Evolutionary conservation across 2,797 vertebrate species (phyloP), one percentile per base, ranked within the genome.

Genomic region (Emydoidea blandingii): DNA sequence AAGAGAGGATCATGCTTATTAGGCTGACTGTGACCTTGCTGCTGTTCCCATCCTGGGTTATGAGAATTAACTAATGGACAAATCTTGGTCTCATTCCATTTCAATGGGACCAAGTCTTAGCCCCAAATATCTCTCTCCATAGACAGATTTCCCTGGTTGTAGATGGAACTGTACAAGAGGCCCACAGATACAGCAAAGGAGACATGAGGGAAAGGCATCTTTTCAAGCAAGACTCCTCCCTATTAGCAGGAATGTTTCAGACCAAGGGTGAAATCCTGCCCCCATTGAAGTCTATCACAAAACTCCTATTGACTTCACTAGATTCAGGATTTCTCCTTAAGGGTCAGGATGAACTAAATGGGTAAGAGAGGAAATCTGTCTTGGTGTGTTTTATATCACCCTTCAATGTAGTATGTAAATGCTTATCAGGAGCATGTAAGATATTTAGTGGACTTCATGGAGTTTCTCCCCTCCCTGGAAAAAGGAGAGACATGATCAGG

Each of bases 291-390:
- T 72, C 19, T 72, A 37, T 72, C 80, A 21, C 85, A 88, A 96
- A 96, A 93, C 78, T 93, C 91, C 57, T 21, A 3, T 81, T 78
- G 92, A 85, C 47, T 49, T 74, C 16, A 79, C 59, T 65, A 74
- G 8, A 44, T 85, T 18, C 54, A 88, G 50, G 16, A 86, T 11
- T 93, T 94, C 91, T 83, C 44, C 11, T 44, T 8, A 92, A 87
- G 57, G 41, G 62, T 53, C 37, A 84, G 88, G 92, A 94, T 59
- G 74, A 95, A 96, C 87, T 56, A 54, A 88, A 91, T 81, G 80
- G 89, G 57, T 29, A 86, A 91, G 72, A 91, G 62, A 93, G 8
- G 15, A 72, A 89, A 94, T 92, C 81, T 92, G 41, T 19, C 50
- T 90, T 76, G 25, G 44, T 47, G 41, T 15, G 4, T 47, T 47